phyloP scores from a whole-genome alignment of 2,797 vertebrate genomes.

The Chiloscyllium punctatum region DNA sequence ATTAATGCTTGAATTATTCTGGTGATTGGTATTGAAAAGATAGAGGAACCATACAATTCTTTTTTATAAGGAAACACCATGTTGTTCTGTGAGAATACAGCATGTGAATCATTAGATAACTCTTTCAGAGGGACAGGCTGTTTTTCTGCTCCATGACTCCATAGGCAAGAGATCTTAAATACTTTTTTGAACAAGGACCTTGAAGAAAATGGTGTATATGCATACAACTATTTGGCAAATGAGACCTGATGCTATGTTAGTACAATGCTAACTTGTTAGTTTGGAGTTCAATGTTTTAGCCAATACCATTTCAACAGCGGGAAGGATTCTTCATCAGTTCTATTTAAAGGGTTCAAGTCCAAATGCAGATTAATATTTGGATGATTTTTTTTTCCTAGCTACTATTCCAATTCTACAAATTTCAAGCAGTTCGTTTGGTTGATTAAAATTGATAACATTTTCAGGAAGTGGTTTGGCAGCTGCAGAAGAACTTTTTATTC shows the following conservation, averaged over 20 bases:
- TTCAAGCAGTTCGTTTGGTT: background rate
- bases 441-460: too few species aligned
- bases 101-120: background rate
- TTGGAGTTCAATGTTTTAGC: background rate
- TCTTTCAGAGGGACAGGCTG: background rate
- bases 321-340: background rate
- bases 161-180: background rate
- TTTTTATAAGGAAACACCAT: background rate
- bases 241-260: background rate
- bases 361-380: background rate
- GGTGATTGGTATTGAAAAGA: background rate
- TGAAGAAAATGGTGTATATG: background rate
- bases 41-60: background rate
- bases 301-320: background rate
- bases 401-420: background rate
- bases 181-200: background rate
- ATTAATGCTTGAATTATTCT: background rate
- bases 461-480: too few species aligned
- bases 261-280: background rate
- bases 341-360: background rate
- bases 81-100: background rate
- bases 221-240: background rate
- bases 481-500: too few species aligned
- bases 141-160: background rate
- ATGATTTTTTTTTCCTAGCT: background rate